These are phyloP conservation scores for Euspilapteryx auroguttella DNA, from an alignment of 2,888 invertebrate species.

Conservation along the genomic window DNA sequence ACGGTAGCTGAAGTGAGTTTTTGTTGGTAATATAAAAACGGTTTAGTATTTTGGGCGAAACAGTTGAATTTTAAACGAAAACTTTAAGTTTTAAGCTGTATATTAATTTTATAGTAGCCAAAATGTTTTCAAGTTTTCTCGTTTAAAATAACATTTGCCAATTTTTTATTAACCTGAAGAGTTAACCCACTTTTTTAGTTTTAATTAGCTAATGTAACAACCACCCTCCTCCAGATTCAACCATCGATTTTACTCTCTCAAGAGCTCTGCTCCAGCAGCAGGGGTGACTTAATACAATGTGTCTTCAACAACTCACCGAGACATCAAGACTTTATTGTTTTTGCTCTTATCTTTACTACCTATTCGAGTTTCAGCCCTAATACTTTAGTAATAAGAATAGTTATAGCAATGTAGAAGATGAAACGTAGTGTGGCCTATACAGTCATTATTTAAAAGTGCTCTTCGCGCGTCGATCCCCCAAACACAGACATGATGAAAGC, in stretches of 20 bases:
- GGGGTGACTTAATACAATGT: conserved; percentile 16
- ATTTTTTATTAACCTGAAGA: no score
- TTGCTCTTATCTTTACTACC: no score
- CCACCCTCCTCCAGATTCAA: background rate
- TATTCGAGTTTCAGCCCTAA: conserved; percentile 1
- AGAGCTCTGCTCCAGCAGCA: background rate
- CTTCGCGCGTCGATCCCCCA: conserved; percentile 21
- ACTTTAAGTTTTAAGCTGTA: no score
- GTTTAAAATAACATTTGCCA: no score
- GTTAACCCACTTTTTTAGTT: no score
- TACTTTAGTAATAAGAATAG: background rate
- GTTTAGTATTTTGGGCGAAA: no score
- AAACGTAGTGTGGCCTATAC: conserved; percentile 7
- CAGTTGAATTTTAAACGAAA: no score
- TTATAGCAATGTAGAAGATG: background rate
- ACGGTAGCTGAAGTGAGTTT: no score
- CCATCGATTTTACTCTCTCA: conserved; percentile 3
- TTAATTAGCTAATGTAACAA: background rate
- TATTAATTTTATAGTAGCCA: no score
- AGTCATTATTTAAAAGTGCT: conserved; percentile 45
- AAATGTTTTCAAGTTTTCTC: no score
- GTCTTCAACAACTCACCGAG: conserved; percentile 15
- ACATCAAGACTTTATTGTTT: no score
- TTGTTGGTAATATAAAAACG: no score
- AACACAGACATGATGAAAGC: conserved; percentile 16